Evolutionary conservation across 2,888 invertebrate species (phyloP).

Genomic region (Odontomyia ornata): DNA sequence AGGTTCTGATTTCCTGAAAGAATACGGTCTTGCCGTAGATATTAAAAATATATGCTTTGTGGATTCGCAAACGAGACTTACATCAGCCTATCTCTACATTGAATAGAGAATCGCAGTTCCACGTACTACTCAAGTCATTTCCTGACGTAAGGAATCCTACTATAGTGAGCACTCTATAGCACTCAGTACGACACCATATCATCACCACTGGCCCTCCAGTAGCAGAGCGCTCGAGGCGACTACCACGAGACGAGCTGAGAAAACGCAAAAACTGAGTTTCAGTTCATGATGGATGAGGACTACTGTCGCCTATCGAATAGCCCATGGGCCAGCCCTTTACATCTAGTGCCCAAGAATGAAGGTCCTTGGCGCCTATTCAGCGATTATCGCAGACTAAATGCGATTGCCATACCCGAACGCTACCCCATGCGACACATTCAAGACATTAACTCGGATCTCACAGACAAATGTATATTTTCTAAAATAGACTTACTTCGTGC

Average conservation of each 20-base stretch:
- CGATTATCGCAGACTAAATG: too few relatives aligned
- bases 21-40: conserved; percentile 36
- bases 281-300: conserved; percentile 27
- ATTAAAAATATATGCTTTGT: conserved; percentile 22
- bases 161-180: not conserved
- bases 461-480: too few relatives aligned
- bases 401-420: too few relatives aligned
- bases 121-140: not conserved
- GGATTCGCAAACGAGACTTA: conserved; percentile 32
- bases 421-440: too few relatives aligned
- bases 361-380: too few relatives aligned
- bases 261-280: conserved; percentile 44
- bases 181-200: conserved; percentile 45
- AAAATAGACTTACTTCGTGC: too few relatives aligned
- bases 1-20: conserved; percentile 44
- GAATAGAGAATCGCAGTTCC: not conserved
- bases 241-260: conserved; percentile 38
- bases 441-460: too few relatives aligned
- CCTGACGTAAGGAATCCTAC: not conserved
- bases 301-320: conserved; percentile 46
- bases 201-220: conserved; percentile 42
- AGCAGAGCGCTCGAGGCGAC: conserved; percentile 36
- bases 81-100: not conserved
- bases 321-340: conserved; percentile 42
- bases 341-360: too few relatives aligned